Base-by-base conservation (phyloP, 2,888 invertebrate species). In the Rhabditophanes sp. region DNA sequence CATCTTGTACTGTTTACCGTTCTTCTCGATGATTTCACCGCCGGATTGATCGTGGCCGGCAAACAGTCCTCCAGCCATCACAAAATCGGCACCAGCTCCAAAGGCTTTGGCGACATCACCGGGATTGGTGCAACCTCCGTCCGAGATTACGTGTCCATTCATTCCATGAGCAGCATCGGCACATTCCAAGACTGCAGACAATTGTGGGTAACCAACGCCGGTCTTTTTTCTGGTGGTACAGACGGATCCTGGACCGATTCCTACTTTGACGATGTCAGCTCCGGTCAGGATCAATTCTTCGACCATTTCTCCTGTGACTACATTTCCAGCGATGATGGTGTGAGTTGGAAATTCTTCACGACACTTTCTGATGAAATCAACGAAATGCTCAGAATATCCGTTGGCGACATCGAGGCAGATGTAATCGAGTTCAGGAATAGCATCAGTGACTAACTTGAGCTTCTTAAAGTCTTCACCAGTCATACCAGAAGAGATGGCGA, bases 271-370 rank as follows among this genome's bases (percentile, higher is more conserved):
- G 45, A 85, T 77, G 67, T 87, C 87, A 35, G 87, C 87, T 25
- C 87, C 87, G 11, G 83, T 80, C 31, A 85, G 69, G 54, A 87
- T 78, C 35, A 87, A 69, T 68, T 87, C 84, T 68, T 87, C 85
- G 1, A 85, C 84, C 85, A 87, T 85, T 71, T 87, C 85, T 4
- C 84, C 84, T 1, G 85, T 87, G n/a, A 87, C 85, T 5, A 87
- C 85, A 67, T 87, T 87, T 33, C 87, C 87, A 37, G 85, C 85
- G 70, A 87, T 80, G 41, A 87, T 85, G 8, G 82, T 84, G 56
- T 83, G 82, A 2, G 70, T 72, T 0, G 83, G 82, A 66, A 76
- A 83, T 5, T 74, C 73, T 4, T 75, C 74, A 9, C 54, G 51
- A 15, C 48, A 48, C 70, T 76, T 75, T 32, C 80, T 69, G 1